These are phyloP conservation scores for Drosophila asahinai DNA, from an alignment of 1,140 invertebrate genomes.

Conservation along the genomic window DNA sequence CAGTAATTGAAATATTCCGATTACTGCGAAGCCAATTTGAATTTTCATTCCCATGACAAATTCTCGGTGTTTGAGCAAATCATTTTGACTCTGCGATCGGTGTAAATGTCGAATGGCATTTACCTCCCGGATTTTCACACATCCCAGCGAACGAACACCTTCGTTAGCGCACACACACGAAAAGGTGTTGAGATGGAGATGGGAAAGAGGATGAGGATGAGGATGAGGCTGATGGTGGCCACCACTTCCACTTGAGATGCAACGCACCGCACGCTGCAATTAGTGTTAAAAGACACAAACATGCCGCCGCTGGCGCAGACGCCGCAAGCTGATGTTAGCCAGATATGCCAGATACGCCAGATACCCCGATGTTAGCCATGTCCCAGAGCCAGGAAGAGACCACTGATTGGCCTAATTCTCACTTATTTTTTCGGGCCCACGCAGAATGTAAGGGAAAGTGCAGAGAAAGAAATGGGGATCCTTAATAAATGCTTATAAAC, in stretches of 20 bases:
- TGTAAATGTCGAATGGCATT: slow-evolving; percentile 29
- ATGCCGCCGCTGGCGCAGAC: slow-evolving; percentile 38
- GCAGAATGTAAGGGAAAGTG: slow-evolving; percentile 31
- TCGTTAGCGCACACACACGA: slow-evolving; percentile 1
- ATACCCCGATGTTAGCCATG: slow-evolving; percentile 17
- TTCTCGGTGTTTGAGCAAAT: slow-evolving; percentile 28
- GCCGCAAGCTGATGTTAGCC: slow-evolving; percentile 51
- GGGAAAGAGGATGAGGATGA: neutral
- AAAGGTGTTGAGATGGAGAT: slow-evolving; percentile 14
- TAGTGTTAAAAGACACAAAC: slow-evolving; percentile 81
- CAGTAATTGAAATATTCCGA: slow-evolving; percentile 47
- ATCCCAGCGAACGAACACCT: slow-evolving; percentile 12
- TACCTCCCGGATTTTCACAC: slow-evolving; percentile 33
- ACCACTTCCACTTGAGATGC: slow-evolving; percentile 60
- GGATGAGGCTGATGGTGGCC: slow-evolving; percentile 11
- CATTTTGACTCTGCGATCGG: slow-evolving; percentile 33
- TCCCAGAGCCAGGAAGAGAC: slow-evolving; percentile 56
- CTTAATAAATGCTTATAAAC: neutral
- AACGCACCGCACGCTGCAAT: slow-evolving; percentile 60
- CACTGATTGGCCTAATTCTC: slow-evolving; percentile 82
- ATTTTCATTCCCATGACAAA: slow-evolving; percentile 40
- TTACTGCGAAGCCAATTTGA: slow-evolving; percentile 17
- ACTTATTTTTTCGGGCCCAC: slow-evolving; percentile 61
- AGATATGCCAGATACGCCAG: slow-evolving; percentile 33
- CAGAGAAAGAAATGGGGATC: slow-evolving; percentile 4